These are phyloP conservation scores for Zaprionus capensis DNA, from an alignment of 1,140 invertebrate genomes.

Conservation along the genomic window DNA sequence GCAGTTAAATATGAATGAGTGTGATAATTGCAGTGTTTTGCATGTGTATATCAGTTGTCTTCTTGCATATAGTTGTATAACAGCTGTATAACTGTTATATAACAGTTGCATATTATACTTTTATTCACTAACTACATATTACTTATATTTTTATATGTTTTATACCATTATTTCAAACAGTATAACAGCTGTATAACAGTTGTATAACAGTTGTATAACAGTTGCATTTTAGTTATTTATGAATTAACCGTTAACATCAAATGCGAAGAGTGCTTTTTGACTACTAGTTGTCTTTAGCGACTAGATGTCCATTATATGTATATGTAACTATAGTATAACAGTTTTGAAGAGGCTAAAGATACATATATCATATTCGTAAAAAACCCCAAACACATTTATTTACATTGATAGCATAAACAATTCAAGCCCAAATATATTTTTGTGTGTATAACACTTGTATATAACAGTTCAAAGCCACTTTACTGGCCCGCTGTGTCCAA, in stretches of 20 bases:
- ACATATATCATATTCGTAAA: too few species aligned
- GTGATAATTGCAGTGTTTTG: background rate
- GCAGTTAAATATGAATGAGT: background rate
- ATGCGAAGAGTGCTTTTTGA: background rate
- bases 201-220: slow-evolving; percentile 13
- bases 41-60: background rate
- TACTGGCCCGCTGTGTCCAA: background rate
- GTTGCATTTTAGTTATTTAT: background rate
- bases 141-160: background rate
- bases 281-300: background rate
- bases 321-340: background rate
- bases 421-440: background rate
- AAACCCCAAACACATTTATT: too few species aligned
- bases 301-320: rapidly evolving
- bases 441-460: background rate
- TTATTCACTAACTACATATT: too few species aligned
- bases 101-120: too few species aligned
- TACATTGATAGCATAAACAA: too few species aligned
- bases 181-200: slow-evolving; percentile 8
- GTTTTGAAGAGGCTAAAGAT: background rate
- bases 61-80: background rate
- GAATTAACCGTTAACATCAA: too few species aligned
- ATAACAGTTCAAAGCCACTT: background rate
- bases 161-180: background rate
- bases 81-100: background rate